phyloP scores from a whole-genome alignment of 2,113 vertebrate genomes.

The Cynoglossus semilaevis region DNA sequence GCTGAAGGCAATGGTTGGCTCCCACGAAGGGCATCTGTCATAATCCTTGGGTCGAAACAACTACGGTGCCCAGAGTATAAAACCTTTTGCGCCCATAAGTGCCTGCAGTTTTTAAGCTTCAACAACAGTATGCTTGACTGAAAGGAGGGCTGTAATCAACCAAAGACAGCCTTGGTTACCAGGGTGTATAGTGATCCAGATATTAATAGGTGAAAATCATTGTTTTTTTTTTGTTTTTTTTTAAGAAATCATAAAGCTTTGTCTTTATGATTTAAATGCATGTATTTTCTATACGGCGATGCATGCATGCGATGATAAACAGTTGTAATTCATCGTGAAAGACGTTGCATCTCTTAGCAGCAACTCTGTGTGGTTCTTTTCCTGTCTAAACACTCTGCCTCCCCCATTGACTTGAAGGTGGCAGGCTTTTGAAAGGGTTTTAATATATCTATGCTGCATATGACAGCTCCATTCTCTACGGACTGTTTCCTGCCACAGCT shows the following conservation, averaged over 20 bases:
- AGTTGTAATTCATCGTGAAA: conserved; percentile 12
- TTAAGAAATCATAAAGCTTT: too few species aligned
- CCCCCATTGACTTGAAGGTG: conserved; percentile 36
- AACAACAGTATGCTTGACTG: conserved; percentile 34
- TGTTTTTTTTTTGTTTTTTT: too few species aligned
- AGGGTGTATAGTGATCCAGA: conserved; percentile 8
- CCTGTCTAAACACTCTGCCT: not conserved
- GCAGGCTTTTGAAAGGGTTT: conserved; percentile 62
- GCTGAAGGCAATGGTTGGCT: conserved; percentile 50
- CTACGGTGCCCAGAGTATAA: conserved; percentile 19
- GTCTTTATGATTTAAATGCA: too few species aligned
- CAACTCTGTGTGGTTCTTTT: conserved; percentile 29
- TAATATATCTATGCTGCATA: conserved; percentile 54
- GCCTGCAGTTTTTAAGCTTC: conserved; percentile 34
- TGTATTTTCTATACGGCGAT: too few species aligned
- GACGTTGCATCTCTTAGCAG: conserved; percentile 6
- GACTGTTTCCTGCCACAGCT: conserved; percentile 40
- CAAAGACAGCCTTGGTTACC: too few species aligned
- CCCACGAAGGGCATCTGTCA: conserved; percentile 61
- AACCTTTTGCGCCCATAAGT: conserved; percentile 36
- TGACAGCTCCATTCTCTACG: conserved; percentile 64
- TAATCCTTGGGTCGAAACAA: conserved; percentile 44
- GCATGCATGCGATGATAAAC: conserved; percentile 4
- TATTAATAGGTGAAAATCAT: not conserved
- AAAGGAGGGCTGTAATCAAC: conserved; percentile 14